These are phyloP conservation scores for Perdita meconis DNA, from an alignment of 2,888 invertebrate species.

Conservation along the genomic window DNA sequence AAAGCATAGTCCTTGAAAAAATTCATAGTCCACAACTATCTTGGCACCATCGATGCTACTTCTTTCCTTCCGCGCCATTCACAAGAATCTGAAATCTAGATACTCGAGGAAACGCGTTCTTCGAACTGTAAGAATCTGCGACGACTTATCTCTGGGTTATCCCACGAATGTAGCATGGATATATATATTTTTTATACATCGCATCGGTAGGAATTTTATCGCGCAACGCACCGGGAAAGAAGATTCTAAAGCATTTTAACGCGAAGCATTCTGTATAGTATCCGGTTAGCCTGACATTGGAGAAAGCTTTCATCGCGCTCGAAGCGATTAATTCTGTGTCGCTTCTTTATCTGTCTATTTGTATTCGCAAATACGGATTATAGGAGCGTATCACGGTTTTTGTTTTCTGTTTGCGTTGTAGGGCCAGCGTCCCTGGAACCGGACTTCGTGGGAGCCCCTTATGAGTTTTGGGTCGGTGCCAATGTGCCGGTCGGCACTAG, in stretches of 20 bases:
- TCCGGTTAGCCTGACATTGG: not conserved
- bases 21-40: not conserved
- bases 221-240: conserved; percentile 3
- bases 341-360: not conserved
- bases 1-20: not conserved
- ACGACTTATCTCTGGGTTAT: conserved; percentile 23
- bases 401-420: conserved; percentile 68
- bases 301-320: conserved; percentile 6
- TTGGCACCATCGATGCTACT: not conserved
- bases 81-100: not conserved
- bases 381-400: not conserved
- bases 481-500: conserved; percentile 94
- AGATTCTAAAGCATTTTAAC: conserved; percentile 6
- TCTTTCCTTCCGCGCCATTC: not conserved
- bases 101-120: not conserved
- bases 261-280: not conserved
- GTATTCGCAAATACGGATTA: not conserved
- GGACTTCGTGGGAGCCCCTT: conserved; percentile 93
- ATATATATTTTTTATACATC: conserved; percentile 10
- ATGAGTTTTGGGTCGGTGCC: conserved; percentile 96
- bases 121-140: conserved; percentile 7
- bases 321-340: not conserved
- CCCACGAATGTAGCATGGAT: not conserved
- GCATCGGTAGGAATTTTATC: conserved; percentile 18
- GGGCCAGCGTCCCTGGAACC: conserved; percentile 87